Base-by-base conservation (phyloP, 1,140 invertebrate genomes). In the Nilaparvata lugens region DNA sequence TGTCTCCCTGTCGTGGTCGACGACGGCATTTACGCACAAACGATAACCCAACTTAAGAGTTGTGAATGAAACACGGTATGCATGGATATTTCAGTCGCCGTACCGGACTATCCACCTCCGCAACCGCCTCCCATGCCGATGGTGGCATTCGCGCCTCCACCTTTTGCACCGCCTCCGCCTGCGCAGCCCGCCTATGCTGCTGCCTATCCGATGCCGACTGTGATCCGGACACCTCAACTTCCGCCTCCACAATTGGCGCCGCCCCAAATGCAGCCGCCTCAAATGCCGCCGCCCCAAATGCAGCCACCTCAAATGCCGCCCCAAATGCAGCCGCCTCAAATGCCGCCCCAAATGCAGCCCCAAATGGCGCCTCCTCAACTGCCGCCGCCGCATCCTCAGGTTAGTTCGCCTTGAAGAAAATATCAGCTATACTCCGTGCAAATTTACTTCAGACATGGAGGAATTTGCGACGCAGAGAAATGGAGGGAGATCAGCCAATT, bases 331-430 rank as follows among this genome's bases (percentile, higher is more conserved):
- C 23, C 11, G 11, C 6, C 48, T 52, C 48, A 16, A 7, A 16
- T 21, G 7, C 48, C 48, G 7, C 48, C 48, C 16, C 40, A 13
- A 13, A 16, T 21, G 23, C 48, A 16, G 18, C 48, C 48, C 11
- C 40, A 13, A 13, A 11, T n/a, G 11, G 11, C n/a, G 40, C 40
- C 40, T 13, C 40, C 40, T 42, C 40, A 11, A 13, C n/a, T 42
- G 16, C 48, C 48, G 23, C 48, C 64, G 13, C 61, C 62, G 6
- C 65, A 61, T 2, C 65, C 67, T 1, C 66, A 63, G 2, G 62
- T 65, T 52, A 16, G 16, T 16, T 21, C 48, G 18, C 23, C 6
- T 6, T 21, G 6, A 6, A 16, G 16, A 18, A 16, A 16, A 7
- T 6, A 7, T 16, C 48, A 16, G 18, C 48, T 21, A 52, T 21